phyloP scores from a whole-genome alignment of 2,113 vertebrate genomes.

The Ageneiosus marmoratus region DNA sequence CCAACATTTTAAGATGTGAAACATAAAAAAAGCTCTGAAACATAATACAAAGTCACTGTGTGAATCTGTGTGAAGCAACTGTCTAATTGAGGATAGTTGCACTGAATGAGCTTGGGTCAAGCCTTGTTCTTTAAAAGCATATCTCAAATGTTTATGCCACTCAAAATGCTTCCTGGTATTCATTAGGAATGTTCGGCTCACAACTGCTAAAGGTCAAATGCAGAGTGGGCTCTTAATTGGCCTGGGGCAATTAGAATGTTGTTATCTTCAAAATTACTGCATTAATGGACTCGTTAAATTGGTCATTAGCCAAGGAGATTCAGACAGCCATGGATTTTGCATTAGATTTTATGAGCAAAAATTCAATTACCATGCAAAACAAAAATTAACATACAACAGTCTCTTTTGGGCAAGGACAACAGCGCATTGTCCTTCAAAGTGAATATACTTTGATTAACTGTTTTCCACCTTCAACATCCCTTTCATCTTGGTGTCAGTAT shows the following conservation, averaged over 20 bases:
- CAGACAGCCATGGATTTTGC: constrained; percentile 70
- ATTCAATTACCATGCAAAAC: constrained; percentile 62
- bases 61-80: background rate
- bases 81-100: background rate
- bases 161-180: constrained; percentile 65
- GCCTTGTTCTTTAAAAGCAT: constrained; percentile 51
- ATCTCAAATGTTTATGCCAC: constrained; percentile 59
- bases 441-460: background rate
- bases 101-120: background rate
- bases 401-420: constrained; percentile 29
- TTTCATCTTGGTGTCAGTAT: background rate
- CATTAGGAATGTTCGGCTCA: constrained; percentile 68
- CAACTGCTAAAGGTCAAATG: constrained; percentile 73
- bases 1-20: background rate
- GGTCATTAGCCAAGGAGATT: constrained; percentile 73
- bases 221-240: constrained; percentile 75
- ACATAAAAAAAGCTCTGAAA: background rate
- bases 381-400: constrained; percentile 60
- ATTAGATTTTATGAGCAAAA: constrained; percentile 64
- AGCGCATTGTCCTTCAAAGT: background rate
- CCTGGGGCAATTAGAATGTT: constrained; percentile 75
- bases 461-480: background rate
- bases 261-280: constrained; percentile 75
- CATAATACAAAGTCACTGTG: background rate
- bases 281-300: constrained; percentile 75